Conservation (phyloP, 1,140 invertebrate species). For the Drosophila carrolli region DNA sequence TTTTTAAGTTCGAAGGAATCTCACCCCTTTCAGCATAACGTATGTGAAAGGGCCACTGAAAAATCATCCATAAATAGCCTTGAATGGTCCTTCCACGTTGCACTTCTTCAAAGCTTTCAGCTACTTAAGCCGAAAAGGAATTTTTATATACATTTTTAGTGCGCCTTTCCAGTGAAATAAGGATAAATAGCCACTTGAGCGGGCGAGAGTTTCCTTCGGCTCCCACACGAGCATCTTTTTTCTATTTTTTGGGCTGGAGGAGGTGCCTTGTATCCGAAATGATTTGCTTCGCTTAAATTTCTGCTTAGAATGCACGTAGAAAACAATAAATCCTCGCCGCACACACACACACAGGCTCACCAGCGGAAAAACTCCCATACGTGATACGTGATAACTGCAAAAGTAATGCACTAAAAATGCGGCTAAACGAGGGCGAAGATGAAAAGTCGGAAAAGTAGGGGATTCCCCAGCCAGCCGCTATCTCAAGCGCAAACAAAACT, state of each 20-base stretch:
- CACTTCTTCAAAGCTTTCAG: conserved; percentile 28
- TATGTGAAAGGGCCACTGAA: conserved; percentile 8
- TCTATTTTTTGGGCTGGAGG: conserved; percentile 5
- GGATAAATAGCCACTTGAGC: conserved; percentile 60
- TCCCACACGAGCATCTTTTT: conserved; percentile 5
- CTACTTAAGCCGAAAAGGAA: conserved; percentile 31
- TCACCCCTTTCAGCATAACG: background rate
- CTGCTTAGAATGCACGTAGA: conserved; percentile 59
- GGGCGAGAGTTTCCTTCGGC: conserved; percentile 18
- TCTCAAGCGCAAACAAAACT: conserved; percentile 72
- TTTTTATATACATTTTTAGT: conserved; percentile 38
- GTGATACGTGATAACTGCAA: conserved; percentile 27
- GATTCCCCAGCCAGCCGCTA: conserved; percentile 36
- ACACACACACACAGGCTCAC: conserved; percentile 12
- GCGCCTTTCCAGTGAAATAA: conserved; percentile 52
- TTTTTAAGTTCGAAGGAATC: background rate
- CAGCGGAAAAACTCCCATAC: background rate
- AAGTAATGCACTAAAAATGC: conserved; percentile 51
- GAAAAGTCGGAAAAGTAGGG: conserved; percentile 3
- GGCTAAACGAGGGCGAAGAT: conserved; percentile 16
- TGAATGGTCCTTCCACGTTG: conserved; percentile 8
- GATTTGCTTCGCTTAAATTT: conserved; percentile 52
- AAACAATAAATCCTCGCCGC: conserved; percentile 53
- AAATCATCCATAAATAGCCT: conserved; percentile 36
- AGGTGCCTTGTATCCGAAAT: conserved; percentile 26